Evolutionary conservation across 2,888 invertebrate species (phyloP).

Genomic region (Serripes groenlandicus): DNA sequence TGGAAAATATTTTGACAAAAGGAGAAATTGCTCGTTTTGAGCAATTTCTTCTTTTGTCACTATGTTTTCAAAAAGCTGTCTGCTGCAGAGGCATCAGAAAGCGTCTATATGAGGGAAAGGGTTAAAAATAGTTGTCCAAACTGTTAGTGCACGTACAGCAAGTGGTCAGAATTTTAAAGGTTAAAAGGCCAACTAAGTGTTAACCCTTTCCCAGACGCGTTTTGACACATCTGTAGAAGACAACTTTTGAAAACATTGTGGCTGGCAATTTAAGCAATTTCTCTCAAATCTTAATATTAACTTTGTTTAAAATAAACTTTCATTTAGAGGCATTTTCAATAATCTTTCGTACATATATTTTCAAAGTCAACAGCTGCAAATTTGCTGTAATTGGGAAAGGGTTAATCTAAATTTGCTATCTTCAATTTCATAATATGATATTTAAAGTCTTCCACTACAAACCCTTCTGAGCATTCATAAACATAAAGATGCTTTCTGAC

Average conservation of each 20-base stretch:
- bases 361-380: no score
- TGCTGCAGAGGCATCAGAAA: neutral
- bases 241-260: neutral
- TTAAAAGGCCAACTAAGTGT: neutral
- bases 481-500: no score
- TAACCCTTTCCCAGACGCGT: neutral
- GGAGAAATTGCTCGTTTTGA: neutral
- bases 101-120: neutral
- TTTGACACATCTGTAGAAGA: neutral
- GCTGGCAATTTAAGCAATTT: neutral
- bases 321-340: no score
- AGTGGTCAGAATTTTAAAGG: neutral
- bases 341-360: no score
- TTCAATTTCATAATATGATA: no score
- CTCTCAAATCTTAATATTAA: no score
- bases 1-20: slow-evolving; percentile 1
- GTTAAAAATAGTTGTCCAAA: neutral
- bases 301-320: neutral
- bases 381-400: no score
- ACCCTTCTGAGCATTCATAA: no score
- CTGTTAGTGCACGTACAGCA: no score
- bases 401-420: no score
- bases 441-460: no score
- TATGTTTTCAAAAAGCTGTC: slow-evolving; percentile 1
- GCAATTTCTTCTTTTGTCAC: slow-evolving; percentile 5